Conservation (phyloP, 2,888 invertebrate species). For the Lypha dubia region DNA sequence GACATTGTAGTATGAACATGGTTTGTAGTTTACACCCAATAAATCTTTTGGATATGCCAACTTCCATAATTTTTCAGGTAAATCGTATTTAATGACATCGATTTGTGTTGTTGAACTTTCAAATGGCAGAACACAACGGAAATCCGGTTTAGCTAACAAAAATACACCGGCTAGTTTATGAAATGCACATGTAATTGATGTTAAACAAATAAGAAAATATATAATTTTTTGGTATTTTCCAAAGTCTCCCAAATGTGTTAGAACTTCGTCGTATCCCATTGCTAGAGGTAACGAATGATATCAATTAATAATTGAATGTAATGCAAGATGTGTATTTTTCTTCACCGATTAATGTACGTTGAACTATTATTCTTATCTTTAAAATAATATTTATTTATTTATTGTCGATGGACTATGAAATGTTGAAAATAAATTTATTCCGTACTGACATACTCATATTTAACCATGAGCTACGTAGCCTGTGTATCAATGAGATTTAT, state of each 20-base stretch:
- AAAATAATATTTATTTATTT: conserved; percentile 14
- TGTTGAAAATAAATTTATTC: background rate
- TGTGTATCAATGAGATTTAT: background rate
- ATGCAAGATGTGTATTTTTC: background rate
- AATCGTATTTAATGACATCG: conserved; percentile 74
- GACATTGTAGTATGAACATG: conserved; percentile 84
- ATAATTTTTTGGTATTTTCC: conserved; percentile 88
- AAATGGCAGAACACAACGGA: conserved; percentile 86
- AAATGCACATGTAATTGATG: conserved; percentile 89
- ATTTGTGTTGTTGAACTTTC: conserved; percentile 83
- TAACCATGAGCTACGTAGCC: background rate
- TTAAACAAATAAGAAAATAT: conserved; percentile 88
- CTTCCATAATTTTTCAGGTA: conserved; percentile 83
- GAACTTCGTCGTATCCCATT: conserved; percentile 89
- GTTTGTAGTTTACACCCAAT: conserved; percentile 83
- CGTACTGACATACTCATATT: background rate
- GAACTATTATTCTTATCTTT: conserved; percentile 24
- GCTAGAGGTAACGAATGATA: background rate
- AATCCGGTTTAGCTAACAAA: conserved; percentile 87
- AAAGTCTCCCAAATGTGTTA: conserved; percentile 88
- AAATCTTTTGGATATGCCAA: conserved; percentile 85
- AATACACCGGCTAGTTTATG: conserved; percentile 90
- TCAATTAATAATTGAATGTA: background rate
- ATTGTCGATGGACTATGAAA: conserved; percentile 11
- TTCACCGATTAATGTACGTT: background rate